phyloP scores from a whole-genome alignment of 2,888 invertebrate species.

The Aproaerema taeniolella region DNA sequence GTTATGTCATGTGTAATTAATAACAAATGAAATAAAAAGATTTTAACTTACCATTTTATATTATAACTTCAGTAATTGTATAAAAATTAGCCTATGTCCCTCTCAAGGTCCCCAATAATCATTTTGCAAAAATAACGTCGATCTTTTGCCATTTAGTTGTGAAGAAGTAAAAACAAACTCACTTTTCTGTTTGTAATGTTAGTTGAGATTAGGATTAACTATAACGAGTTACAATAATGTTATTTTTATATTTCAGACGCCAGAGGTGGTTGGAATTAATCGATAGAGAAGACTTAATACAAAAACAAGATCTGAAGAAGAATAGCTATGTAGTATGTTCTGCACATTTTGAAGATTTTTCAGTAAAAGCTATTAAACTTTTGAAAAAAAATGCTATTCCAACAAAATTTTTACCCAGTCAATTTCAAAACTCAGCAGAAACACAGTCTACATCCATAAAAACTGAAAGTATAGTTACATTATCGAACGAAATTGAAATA shows the following conservation, averaged over 20 bases:
- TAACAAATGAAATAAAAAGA: too few relatives aligned
- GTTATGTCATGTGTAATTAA: too few relatives aligned
- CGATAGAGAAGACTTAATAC: background rate
- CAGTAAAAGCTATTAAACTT: conserved; percentile 13
- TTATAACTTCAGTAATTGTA: too few relatives aligned
- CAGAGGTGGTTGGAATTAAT: background rate
- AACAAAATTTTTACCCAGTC: conserved; percentile 1
- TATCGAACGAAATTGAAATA: too few relatives aligned
- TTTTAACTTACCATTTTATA: too few relatives aligned
- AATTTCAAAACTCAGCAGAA: conserved; percentile 2
- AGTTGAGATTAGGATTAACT: background rate
- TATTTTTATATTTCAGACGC: background rate
- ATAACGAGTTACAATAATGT: background rate
- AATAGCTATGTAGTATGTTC: conserved; percentile 14
- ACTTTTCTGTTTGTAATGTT: too few relatives aligned
- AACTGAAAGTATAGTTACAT: conserved; percentile 2
- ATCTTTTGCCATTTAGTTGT: too few relatives aligned
- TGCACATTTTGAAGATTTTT: conserved; percentile 16
- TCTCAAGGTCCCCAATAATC: too few relatives aligned
- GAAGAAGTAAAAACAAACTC: too few relatives aligned
- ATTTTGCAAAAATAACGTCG: too few relatives aligned
- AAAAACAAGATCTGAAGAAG: background rate
- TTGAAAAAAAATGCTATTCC: conserved; percentile 16
- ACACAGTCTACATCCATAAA: conserved; percentile 1
- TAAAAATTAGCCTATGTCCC: too few relatives aligned